Conservation (phyloP, 2,797 vertebrate species). For the Sternotherus odoratus region DNA sequence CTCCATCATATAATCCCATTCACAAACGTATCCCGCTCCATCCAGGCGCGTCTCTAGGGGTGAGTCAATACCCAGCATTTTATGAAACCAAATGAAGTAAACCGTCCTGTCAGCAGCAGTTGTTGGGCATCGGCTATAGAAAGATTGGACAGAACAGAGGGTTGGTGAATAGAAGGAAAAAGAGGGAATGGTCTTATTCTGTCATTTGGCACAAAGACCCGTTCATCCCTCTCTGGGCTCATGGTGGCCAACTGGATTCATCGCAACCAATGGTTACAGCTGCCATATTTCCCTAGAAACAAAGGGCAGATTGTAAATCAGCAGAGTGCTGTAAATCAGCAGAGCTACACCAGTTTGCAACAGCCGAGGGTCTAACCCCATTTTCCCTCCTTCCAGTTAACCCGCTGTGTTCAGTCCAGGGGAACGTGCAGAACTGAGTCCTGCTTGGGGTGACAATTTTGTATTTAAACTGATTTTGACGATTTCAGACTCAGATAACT, state of each 20-base stretch:
- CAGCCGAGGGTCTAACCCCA: background rate
- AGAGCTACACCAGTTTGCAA: background rate
- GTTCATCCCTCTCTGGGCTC: background rate
- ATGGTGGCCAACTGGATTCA: background rate
- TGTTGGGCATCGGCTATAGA: background rate
- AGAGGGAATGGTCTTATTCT: background rate
- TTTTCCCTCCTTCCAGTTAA: background rate
- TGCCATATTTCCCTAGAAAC: background rate
- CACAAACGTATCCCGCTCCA: background rate
- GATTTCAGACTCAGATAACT: slow-evolving; percentile 6
- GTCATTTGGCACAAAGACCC: background rate
- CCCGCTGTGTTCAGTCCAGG: background rate
- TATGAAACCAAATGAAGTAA: background rate
- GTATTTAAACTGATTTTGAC: background rate
- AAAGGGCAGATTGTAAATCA: background rate
- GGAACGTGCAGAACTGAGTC: background rate
- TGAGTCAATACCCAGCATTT: background rate
- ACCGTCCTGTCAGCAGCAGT: background rate
- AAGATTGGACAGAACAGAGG: slow-evolving; percentile 15
- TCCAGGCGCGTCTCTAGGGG: background rate
- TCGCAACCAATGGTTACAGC: background rate
- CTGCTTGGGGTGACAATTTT: background rate
- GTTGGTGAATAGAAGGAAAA: background rate
- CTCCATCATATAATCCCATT: background rate
- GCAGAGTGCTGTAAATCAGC: background rate